A percentile compares a stretch with the other conserved stretches of the same genome.
These are phyloP conservation scores for Dipus sagitta DNA, from an alignment of 2,797 vertebrate genomes.

Conservation along the genomic window DNA sequence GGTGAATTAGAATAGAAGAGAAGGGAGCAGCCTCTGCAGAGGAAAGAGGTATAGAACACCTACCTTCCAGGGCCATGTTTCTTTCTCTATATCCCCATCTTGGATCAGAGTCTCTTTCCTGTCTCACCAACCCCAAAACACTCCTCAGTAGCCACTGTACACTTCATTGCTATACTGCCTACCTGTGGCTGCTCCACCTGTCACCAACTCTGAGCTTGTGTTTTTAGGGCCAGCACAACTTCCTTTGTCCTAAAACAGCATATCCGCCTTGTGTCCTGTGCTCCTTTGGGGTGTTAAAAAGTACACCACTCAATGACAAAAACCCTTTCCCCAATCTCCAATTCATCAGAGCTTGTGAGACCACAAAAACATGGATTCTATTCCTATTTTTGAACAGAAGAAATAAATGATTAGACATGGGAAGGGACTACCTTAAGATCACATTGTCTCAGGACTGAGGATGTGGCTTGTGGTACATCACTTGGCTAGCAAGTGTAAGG, in stretches of 20 bases:
- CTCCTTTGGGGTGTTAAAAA: background rate
- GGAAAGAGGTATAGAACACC: too few species aligned
- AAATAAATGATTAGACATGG: background rate
- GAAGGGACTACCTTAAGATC: background rate
- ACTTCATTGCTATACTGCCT: background rate
- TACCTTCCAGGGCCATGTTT: background rate
- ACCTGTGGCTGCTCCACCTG: background rate
- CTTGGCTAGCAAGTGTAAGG: background rate
- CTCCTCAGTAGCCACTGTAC: background rate
- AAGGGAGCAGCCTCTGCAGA: background rate
- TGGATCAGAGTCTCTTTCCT: background rate
- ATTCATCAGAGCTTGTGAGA: background rate
- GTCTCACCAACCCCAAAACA: background rate
- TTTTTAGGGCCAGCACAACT: background rate
- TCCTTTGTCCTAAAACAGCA: background rate
- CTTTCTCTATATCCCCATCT: background rate
- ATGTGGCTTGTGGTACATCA: background rate
- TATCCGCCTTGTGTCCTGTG: background rate
- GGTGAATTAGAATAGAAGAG: background rate
- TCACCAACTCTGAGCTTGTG: background rate
- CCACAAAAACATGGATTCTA: background rate
- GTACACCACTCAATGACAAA: background rate
- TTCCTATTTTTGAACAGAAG: constrained; percentile 12
- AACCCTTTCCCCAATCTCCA: background rate
- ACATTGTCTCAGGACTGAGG: background rate